Percentiles rank a stretch among this genome's conserved stretches.
These are phyloP conservation scores for Gerris lacustris DNA, from an alignment of 2,888 invertebrate species.

Conservation along the genomic window DNA sequence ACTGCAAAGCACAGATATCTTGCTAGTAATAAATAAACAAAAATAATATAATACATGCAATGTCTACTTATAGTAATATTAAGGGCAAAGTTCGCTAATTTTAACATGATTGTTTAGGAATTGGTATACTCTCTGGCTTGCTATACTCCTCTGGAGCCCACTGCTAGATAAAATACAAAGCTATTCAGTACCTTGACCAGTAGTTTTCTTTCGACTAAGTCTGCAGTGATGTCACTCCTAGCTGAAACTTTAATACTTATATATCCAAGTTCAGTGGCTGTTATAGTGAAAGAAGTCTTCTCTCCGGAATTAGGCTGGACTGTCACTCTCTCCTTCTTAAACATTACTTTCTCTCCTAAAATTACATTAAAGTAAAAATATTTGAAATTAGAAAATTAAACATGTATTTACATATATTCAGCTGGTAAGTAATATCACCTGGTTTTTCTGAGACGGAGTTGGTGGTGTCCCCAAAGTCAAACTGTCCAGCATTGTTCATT, in stretches of 20 bases:
- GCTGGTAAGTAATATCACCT: background rate
- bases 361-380: slow-evolving; percentile 2
- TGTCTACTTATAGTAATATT: no score
- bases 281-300: slow-evolving; percentile 73
- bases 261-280: slow-evolving; percentile 56
- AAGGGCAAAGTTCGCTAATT: no score
- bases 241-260: slow-evolving; percentile 65
- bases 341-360: slow-evolving; percentile 57
- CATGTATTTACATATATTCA: background rate
- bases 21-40: no score
- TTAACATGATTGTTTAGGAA: no score
- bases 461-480: slow-evolving; percentile 63
- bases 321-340: slow-evolving; percentile 53
- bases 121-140: no score
- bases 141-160: no score
- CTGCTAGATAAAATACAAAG: no score
- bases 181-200: slow-evolving; percentile 48
- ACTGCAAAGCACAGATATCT: no score
- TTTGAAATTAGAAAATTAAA: no score
- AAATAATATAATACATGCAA: no score
- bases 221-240: slow-evolving; percentile 59
- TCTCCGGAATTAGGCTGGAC: slow-evolving; percentile 59
- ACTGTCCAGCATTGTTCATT: slow-evolving; percentile 65
- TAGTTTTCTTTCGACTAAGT: slow-evolving; percentile 60
- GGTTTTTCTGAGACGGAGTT: slow-evolving; percentile 36